Percentiles rank a stretch among this genome's conserved stretches.
Conservation (phyloP, 2,113 vertebrate genomes). For the Neofelis nebulosa region DNA sequence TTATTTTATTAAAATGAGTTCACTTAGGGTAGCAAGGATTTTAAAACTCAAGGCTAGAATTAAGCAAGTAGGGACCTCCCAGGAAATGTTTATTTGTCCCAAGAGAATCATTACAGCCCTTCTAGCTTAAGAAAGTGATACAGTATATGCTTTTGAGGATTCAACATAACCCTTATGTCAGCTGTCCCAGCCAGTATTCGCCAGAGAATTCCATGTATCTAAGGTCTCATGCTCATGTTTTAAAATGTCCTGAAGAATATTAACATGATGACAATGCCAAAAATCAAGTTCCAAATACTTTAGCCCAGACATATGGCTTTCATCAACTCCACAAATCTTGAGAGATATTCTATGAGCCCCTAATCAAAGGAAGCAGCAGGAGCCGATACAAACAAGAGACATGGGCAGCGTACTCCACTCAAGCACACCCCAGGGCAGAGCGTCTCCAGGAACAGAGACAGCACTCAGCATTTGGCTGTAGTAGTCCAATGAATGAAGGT, state of each 20-base stretch:
- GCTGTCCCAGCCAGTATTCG: neutral
- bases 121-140: slow-evolving; percentile 12
- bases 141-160: slow-evolving; percentile 29
- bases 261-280: slow-evolving; percentile 25
- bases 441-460: neutral
- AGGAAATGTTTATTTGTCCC: slow-evolving; percentile 70
- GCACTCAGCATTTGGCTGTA: neutral
- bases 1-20: slow-evolving; percentile 59
- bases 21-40: slow-evolving; percentile 47
- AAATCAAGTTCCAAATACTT: slow-evolving; percentile 52
- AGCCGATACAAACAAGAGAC: neutral
- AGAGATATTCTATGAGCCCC: slow-evolving; percentile 40
- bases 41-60: slow-evolving; percentile 50
- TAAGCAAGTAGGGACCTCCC: slow-evolving; percentile 48
- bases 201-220: slow-evolving; percentile 23
- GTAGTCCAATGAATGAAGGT: neutral
- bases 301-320: slow-evolving; percentile 55
- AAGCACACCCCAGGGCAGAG: neutral
- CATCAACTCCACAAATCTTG: slow-evolving; percentile 33
- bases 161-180: slow-evolving; percentile 36
- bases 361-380: slow-evolving; percentile 55
- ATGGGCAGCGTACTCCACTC: neutral
- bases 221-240: slow-evolving; percentile 16
- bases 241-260: slow-evolving; percentile 32
- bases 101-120: slow-evolving; percentile 42